Conservation (phyloP, 2,113 vertebrate species). For the Neogobius melanostomus region DNA sequence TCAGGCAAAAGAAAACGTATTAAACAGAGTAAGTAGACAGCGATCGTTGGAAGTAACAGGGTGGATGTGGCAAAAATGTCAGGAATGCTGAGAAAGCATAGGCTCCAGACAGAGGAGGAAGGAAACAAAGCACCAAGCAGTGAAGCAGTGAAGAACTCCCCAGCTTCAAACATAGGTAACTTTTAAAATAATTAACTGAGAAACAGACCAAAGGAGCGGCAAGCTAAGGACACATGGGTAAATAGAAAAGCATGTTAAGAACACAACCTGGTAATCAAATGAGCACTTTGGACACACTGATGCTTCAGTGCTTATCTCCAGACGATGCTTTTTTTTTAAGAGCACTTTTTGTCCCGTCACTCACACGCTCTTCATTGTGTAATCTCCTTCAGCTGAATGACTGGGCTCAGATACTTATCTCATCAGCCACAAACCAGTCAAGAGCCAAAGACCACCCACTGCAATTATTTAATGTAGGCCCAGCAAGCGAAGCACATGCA, state of each 20-base stretch:
- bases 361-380: conserved; percentile 46
- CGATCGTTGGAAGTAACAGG: conserved; percentile 60
- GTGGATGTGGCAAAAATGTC: conserved; percentile 69
- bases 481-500: conserved; percentile 13
- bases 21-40: conserved; percentile 56
- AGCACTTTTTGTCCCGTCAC: conserved; percentile 49
- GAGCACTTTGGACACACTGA: conserved; percentile 17
- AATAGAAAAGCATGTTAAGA: background rate
- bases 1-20: conserved; percentile 37
- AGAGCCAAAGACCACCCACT: conserved; percentile 47
- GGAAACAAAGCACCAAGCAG: conserved; percentile 30
- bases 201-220: background rate
- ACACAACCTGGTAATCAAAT: background rate
- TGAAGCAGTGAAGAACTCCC: background rate
- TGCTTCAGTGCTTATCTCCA: conserved; percentile 25
- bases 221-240: background rate
- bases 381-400: conserved; percentile 37
- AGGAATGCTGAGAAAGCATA: conserved; percentile 73
- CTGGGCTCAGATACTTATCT: conserved; percentile 47
- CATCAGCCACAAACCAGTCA: conserved; percentile 29
- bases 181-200: too few species aligned
- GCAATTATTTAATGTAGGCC: conserved; percentile 19
- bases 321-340: conserved; percentile 17
- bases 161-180: conserved; percentile 2
- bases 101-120: conserved; percentile 47